Percentiles rank a stretch among this genome's conserved stretches.
These are phyloP conservation scores for Tapirus indicus DNA, from an alignment of 2,797 vertebrate species.

Conservation along the genomic window DNA sequence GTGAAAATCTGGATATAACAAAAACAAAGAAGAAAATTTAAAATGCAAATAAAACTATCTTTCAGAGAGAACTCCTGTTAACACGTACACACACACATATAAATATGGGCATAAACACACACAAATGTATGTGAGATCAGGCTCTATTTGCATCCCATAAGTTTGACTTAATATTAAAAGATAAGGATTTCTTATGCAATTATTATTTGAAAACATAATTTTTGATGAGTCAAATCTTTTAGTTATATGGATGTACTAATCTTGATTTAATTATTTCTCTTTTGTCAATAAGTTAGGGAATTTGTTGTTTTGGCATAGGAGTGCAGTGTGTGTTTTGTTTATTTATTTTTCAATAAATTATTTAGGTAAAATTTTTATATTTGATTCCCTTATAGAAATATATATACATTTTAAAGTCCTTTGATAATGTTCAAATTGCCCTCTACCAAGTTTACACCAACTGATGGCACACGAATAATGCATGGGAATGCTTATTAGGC, in stretches of 20 bases:
- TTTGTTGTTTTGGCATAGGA: neutral
- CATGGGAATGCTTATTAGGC: neutral
- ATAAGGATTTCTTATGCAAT: neutral
- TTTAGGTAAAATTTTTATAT: neutral
- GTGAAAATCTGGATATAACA: conserved; percentile 5
- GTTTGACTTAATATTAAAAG: neutral
- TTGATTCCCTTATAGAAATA: neutral
- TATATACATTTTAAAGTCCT: neutral
- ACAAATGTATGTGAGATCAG: neutral
- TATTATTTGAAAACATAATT: neutral
- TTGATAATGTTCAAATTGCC: neutral
- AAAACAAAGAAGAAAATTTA: neutral
- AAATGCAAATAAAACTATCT: neutral
- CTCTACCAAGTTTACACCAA: neutral
- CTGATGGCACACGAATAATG: neutral
- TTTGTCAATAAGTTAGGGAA: neutral
- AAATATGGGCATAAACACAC: neutral
- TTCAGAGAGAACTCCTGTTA: neutral
- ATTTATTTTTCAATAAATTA: neutral
- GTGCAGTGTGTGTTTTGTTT: neutral
- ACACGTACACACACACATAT: neutral
- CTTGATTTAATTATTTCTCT: neutral
- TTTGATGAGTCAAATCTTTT: conserved; percentile 25
- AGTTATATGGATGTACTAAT: neutral
- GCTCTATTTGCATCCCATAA: neutral